These are phyloP conservation scores for Thamnaconus septentrionalis DNA, from an alignment of 2,113 vertebrate genomes.

Conservation along the genomic window DNA sequence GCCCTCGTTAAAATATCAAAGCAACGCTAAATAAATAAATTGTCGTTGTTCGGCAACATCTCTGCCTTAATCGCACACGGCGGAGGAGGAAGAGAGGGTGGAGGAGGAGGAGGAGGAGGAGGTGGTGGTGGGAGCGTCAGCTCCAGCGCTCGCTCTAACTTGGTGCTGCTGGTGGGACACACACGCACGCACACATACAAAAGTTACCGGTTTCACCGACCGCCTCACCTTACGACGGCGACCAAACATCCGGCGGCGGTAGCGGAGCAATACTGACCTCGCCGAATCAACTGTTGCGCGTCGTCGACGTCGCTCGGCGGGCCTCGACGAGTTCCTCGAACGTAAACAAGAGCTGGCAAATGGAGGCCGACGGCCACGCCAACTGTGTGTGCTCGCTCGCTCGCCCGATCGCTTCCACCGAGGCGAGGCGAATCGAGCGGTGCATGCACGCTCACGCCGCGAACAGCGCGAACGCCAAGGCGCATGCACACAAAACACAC, in stretches of 20 bases:
- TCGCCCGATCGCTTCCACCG: neutral
- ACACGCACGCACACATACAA: slow-evolving; percentile 15
- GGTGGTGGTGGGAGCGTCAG: slow-evolving; percentile 13
- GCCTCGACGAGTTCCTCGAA: slow-evolving; percentile 57
- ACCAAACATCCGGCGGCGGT: neutral
- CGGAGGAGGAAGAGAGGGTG: slow-evolving; percentile 17
- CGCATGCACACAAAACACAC: slow-evolving; percentile 61
- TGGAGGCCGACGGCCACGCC: slow-evolving; percentile 73
- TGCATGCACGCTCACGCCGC: slow-evolving; percentile 39
- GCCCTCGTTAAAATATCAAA: neutral
- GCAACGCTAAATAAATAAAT: neutral
- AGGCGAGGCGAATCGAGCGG: slow-evolving; percentile 44
- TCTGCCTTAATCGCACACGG: slow-evolving; percentile 39
- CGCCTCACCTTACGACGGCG: slow-evolving; percentile 41
- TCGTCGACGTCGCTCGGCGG: neutral
- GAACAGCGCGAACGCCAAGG: slow-evolving; percentile 22
- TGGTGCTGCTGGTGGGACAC: neutral
- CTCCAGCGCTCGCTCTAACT: slow-evolving; percentile 4
- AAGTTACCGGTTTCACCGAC: slow-evolving; percentile 59
- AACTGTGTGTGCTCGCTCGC: slow-evolving; percentile 22
- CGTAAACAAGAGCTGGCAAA: slow-evolving; percentile 63
- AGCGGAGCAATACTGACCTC: neutral
- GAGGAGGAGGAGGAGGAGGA: slow-evolving; percentile 8
- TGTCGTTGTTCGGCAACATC: slow-evolving; percentile 27
- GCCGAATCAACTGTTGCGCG: slow-evolving; percentile 53